phyloP scores from a whole-genome alignment of 2,888 invertebrate genomes.

The Harpalus rubripes region DNA sequence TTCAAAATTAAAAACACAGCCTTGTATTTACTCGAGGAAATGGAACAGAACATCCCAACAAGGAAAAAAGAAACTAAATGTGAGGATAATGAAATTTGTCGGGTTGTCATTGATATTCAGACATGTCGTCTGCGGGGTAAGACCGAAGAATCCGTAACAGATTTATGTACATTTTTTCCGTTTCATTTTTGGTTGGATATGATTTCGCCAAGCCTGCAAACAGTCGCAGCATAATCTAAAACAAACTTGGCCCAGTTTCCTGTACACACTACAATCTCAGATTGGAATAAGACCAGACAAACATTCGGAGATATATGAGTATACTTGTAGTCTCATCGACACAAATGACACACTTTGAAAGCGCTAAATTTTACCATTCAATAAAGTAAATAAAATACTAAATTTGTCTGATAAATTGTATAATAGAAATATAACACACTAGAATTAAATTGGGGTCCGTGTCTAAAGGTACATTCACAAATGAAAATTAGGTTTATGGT shows the following conservation, averaged over 20 bases:
- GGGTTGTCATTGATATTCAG: constrained; percentile 59
- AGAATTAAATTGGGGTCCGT: no score
- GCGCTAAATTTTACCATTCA: background rate
- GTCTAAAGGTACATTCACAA: no score
- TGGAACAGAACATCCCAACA: background rate
- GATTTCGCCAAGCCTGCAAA: constrained; percentile 56
- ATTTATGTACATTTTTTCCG: constrained; percentile 63
- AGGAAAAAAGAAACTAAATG: constrained; percentile 36
- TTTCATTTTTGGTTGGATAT: constrained; percentile 49
- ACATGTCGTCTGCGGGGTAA: constrained; percentile 39
- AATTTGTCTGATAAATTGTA: background rate
- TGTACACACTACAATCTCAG: constrained; percentile 47
- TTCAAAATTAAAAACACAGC: constrained; percentile 34
- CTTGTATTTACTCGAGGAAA: constrained; percentile 10
- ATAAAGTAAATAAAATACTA: background rate
- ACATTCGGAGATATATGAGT: constrained; percentile 52
- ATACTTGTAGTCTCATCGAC: constrained; percentile 6
- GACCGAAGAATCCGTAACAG: constrained; percentile 39
- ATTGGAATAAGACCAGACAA: constrained; percentile 55
- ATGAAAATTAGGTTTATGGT: no score
- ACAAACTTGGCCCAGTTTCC: constrained; percentile 65
- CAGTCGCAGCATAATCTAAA: constrained; percentile 62
- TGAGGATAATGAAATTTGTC: constrained; percentile 61
- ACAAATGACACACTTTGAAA: background rate
- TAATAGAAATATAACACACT: no score